phyloP scores from a whole-genome alignment of 2,888 invertebrate species.

The Aphodius granarius region DNA sequence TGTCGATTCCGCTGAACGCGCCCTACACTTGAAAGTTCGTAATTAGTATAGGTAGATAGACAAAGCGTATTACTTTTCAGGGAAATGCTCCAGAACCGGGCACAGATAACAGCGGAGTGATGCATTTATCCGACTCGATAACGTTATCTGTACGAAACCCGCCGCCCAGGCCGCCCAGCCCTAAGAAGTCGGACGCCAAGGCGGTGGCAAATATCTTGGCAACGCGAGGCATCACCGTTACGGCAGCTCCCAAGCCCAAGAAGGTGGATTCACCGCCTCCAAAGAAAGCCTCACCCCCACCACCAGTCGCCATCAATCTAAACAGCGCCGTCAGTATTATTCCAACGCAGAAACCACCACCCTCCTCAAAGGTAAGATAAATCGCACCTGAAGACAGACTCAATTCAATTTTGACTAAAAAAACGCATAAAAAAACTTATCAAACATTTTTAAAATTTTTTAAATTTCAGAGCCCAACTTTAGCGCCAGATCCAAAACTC shows the following conservation, averaged over 20 bases:
- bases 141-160: slow-evolving; percentile 65
- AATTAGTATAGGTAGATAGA: slow-evolving; percentile 65
- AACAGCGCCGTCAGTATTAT: slow-evolving; percentile 66
- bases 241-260: slow-evolving; percentile 58
- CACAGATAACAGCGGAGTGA: slow-evolving; percentile 58
- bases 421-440: background rate
- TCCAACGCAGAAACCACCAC: slow-evolving; percentile 49
- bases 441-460: background rate
- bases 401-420: background rate
- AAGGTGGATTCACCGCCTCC: slow-evolving; percentile 54
- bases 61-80: slow-evolving; percentile 31
- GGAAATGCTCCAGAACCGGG: slow-evolving; percentile 47
- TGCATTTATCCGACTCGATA: slow-evolving; percentile 73
- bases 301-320: slow-evolving; percentile 58
- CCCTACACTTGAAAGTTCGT: too few species aligned
- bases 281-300: slow-evolving; percentile 44
- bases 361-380: slow-evolving; percentile 4
- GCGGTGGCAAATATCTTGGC: slow-evolving; percentile 78
- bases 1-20: too few species aligned
- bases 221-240: slow-evolving; percentile 76
- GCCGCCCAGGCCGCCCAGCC: slow-evolving; percentile 49
- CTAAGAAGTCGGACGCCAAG: slow-evolving; percentile 69
- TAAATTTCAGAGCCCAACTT: slow-evolving; percentile 30
- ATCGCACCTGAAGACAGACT: slow-evolving; percentile 19
- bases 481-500: slow-evolving; percentile 42